Evolutionary conservation across 2,888 invertebrate species (phyloP), one percentile per base, ranked within the genome.

Genomic region (Steinernema carpocapsae): DNA sequence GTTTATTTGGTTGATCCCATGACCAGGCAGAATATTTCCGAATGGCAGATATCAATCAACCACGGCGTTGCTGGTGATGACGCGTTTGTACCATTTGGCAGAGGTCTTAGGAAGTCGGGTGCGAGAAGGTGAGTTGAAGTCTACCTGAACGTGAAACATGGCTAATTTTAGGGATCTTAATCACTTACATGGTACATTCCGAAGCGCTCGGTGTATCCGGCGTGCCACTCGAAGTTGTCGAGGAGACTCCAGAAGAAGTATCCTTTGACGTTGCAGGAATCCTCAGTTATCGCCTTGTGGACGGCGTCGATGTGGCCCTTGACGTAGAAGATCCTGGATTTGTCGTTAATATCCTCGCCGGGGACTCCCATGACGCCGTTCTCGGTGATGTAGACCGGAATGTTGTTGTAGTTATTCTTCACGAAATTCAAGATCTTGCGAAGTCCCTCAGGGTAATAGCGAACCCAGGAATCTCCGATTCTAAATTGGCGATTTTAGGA

Each of bases 211-310:
- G 91, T 91, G 85, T 91, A 93, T 42, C 93, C 93, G 48, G 90
- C 89, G 75, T 90, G 89, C 93, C 93, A 94, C 87, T 94, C 93
- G 88, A 92, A 93, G 85, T 93, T 93, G 84, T 94, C 94, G 88
- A 93, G 90, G 24, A 94, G 88, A 79, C 92, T 92, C 93, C 93
- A 93, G 75, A 91, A 91, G 0, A 92, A 91, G 84, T 93, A 94
- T 0, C 92, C 92, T 29, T 82, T 84, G 0, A 89, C 85, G 51
- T 87, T 85, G 32, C 82, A 83, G 0, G 85, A 84, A 76, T 73
- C 73, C 32, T 52, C 56, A 22, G 48, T 48, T 14, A 56, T 64
- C 6, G 75, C 82, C 59, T 73, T 72, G 6, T 73, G 43, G 24
- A 77, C 59, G 0, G 77, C 77, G 29, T 52, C 52, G 45, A 77